Conservation (phyloP, 2,113 vertebrate species). For the Tachysurus fulvidraco region DNA sequence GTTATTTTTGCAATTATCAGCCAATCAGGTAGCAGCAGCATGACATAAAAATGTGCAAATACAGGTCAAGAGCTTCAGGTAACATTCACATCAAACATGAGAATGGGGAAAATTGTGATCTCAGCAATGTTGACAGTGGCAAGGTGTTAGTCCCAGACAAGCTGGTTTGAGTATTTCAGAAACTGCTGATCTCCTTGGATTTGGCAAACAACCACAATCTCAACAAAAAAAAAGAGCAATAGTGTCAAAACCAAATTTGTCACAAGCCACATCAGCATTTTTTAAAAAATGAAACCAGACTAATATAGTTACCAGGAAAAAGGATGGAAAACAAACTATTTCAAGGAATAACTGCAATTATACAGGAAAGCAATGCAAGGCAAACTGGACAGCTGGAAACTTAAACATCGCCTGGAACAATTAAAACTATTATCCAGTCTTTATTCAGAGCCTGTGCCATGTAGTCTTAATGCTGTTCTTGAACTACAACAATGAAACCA, state of each 20-base stretch:
- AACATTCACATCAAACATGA: neutral
- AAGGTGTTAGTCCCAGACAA: neutral
- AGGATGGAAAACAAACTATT: neutral
- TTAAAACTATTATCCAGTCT: neutral
- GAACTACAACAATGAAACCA: neutral
- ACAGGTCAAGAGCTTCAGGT: neutral
- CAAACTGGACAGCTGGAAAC: neutral
- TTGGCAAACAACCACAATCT: neutral
- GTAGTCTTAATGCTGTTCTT: neutral
- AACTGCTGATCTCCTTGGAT: constrained; percentile 1
- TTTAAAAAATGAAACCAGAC: neutral
- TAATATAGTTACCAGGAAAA: neutral
- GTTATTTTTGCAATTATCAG: neutral
- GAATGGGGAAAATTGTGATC: neutral
- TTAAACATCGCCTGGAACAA: neutral
- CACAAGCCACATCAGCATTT: constrained; percentile 9
- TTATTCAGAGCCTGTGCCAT: neutral
- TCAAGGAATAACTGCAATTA: neutral
- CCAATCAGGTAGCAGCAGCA: neutral
- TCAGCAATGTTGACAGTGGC: neutral
- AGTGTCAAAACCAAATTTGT: neutral
- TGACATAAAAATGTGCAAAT: neutral
- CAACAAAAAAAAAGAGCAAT: neutral
- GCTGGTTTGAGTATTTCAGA: constrained; percentile 1
- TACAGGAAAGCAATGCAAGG: neutral